Conservation (phyloP, 2,113 vertebrate species). For the Dendrocopos noguchii region DNA sequence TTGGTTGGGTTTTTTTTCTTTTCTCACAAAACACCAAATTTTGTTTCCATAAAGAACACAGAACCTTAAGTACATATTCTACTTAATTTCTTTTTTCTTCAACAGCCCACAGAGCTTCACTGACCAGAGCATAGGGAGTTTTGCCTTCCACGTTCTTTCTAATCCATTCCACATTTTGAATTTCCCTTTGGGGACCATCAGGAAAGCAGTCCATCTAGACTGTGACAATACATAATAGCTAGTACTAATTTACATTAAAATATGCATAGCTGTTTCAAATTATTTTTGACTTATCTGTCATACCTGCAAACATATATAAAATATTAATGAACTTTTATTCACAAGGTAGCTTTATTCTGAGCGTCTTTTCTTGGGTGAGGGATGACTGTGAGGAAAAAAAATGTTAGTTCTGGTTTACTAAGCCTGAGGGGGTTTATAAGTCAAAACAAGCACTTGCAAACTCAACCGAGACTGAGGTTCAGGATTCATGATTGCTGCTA, state of each 20-base stretch:
- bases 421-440: neutral
- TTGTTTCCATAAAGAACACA: neutral
- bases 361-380: neutral
- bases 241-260: neutral
- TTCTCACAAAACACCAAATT: neutral
- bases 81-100: neutral
- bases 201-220: neutral
- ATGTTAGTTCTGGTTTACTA: neutral
- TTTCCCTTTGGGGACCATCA: neutral
- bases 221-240: neutral
- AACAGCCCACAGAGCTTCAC: neutral
- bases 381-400: neutral
- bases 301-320: neutral
- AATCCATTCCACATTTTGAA: neutral
- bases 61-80: neutral
- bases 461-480: neutral
- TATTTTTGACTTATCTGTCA: neutral
- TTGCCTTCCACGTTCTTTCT: neutral
- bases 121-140: neutral
- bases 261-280: neutral
- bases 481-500: neutral
- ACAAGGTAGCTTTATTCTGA: neutral
- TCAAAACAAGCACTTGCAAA: neutral
- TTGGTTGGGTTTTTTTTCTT: neutral
- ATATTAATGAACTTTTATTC: neutral